phyloP scores from a whole-genome alignment of 1,140 invertebrate genomes.

The Phocides pigmalion region DNA sequence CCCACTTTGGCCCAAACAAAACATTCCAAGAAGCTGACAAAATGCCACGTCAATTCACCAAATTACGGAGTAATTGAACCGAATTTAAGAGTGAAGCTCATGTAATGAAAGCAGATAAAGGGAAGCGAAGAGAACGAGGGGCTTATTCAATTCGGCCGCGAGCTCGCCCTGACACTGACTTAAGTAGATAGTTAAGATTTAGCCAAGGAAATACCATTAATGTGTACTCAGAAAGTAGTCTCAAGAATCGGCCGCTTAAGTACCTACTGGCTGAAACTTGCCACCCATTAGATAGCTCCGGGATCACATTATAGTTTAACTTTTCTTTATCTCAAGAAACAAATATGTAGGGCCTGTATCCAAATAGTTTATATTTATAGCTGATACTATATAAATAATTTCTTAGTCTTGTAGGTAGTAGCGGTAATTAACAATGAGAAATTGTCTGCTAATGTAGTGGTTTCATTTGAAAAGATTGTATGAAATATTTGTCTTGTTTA shows the following conservation, averaged over 20 bases:
- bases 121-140: slow-evolving; percentile 57
- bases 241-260: slow-evolving; percentile 74
- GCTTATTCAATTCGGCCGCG: slow-evolving; percentile 72
- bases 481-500: no score
- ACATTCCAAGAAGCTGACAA: slow-evolving; percentile 69
- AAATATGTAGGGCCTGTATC: neutral
- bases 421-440: no score
- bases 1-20: slow-evolving; percentile 44
- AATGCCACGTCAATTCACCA: slow-evolving; percentile 74
- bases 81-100: slow-evolving; percentile 74
- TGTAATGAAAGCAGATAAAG: slow-evolving; percentile 76
- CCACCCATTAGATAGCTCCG: slow-evolving; percentile 74
- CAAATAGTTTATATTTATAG: neutral
- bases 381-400: no score
- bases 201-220: slow-evolving; percentile 72
- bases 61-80: slow-evolving; percentile 78
- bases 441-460: no score
- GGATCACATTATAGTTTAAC: slow-evolving; percentile 77
- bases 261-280: slow-evolving; percentile 73
- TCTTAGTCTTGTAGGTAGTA: no score
- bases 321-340: slow-evolving; percentile 49
- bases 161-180: slow-evolving; percentile 70
- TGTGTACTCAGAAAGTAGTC: slow-evolving; percentile 79
- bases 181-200: slow-evolving; percentile 81
- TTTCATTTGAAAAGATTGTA: no score